Conservation (phyloP, 2,113 vertebrate species). For the Nesoenas mayeri region DNA sequence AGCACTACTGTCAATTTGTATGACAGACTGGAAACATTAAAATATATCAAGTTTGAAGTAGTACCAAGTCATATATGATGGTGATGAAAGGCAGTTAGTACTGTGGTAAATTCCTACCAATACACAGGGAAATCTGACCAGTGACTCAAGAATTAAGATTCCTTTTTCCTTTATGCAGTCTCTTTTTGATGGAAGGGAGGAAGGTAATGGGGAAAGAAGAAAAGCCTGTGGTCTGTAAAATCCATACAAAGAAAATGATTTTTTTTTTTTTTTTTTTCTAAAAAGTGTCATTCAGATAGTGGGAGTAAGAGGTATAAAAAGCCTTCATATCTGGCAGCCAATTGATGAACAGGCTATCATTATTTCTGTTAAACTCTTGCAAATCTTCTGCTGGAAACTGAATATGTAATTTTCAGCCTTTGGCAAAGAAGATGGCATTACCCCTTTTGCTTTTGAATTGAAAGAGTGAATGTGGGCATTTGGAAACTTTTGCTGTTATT, state of each 20-base stretch:
- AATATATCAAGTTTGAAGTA: background rate
- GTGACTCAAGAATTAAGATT: background rate
- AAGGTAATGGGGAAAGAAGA: background rate
- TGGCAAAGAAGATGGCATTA: background rate
- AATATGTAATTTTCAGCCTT: slow-evolving; percentile 2
- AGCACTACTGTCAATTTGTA: background rate
- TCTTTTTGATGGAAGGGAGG: background rate
- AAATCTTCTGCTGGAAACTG: background rate
- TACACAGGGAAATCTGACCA: background rate
- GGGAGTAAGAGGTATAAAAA: background rate
- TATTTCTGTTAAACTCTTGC: slow-evolving; percentile 2
- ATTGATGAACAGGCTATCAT: background rate
- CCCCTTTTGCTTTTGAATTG: background rate
- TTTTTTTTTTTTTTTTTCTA: background rate
- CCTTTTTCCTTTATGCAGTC: background rate
- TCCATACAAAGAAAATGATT: background rate
- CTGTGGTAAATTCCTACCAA: background rate
- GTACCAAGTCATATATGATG: background rate
- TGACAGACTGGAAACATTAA: background rate
- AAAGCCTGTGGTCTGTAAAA: background rate
- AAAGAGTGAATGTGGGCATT: background rate
- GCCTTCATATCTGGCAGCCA: background rate
- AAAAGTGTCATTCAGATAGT: background rate
- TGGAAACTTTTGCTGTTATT: background rate
- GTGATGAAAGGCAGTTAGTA: background rate